phyloP scores from a whole-genome alignment of 2,888 invertebrate genomes.

The Psococerastis gibbosa region DNA sequence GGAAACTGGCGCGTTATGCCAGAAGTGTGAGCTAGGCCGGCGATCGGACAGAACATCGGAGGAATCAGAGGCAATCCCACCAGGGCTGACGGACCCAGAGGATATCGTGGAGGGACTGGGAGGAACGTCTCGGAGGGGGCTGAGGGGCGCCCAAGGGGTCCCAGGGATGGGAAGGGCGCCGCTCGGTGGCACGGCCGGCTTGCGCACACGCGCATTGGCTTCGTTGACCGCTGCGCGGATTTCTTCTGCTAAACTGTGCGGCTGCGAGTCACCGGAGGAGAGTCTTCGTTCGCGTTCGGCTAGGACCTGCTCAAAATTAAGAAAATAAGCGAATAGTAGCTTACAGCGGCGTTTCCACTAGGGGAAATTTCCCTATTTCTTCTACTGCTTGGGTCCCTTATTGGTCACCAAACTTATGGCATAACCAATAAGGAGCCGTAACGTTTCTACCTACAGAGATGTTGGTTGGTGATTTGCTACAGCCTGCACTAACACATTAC shows the following conservation, averaged over 20 bases:
- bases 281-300: constrained; percentile 66
- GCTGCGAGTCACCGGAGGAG: constrained; percentile 23
- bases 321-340: too few relatives aligned
- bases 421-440: too few relatives aligned
- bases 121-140: constrained; percentile 21
- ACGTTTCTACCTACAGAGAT: too few relatives aligned
- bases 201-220: constrained; percentile 53
- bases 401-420: too few relatives aligned
- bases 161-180: neutral
- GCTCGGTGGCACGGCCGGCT: neutral
- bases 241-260: constrained; percentile 69
- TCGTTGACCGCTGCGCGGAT: constrained; percentile 75
- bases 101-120: constrained; percentile 33
- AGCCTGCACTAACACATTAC: too few relatives aligned
- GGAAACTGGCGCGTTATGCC: constrained; percentile 48
- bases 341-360: too few relatives aligned
- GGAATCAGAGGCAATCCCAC: constrained; percentile 21
- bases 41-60: constrained; percentile 5
- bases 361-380: too few relatives aligned
- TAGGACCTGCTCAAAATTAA: constrained; percentile 37
- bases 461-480: too few relatives aligned
- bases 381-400: too few relatives aligned
- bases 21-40: constrained; percentile 40
- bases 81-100: constrained; percentile 38
- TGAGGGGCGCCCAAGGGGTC: constrained; percentile 11